Base-by-base conservation (phyloP, 2,797 vertebrate species). In the Sebastes steindachneri region DNA sequence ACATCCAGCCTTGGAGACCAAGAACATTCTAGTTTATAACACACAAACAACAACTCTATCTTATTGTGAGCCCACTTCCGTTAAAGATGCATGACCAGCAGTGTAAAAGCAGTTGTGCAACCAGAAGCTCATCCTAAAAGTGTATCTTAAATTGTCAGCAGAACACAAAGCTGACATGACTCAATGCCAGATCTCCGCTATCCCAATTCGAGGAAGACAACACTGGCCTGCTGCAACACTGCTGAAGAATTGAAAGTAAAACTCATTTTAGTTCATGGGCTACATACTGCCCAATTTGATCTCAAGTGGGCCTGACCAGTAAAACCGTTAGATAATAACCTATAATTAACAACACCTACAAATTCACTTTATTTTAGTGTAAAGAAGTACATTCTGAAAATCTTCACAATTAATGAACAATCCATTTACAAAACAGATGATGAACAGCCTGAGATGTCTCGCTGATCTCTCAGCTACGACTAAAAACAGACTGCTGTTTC, bases 141-240 rank as follows among this genome's bases (percentile, higher is more conserved):
- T 53, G 26, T 3, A 54, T 82, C 9, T 79, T 41, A 75, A 71
- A 60, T 21, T 66, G 71, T 88, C 80, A 89, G 86, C 79, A 88
- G 51, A 83, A 86, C 57, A 76, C 51, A 82, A 74, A 74, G 77
- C 77, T 87, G 83, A 88, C 45, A 25, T 76, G 64, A 72, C 15
- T 75, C 19, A 57, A 45, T 57, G 65, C 29, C 33, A 74, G 62
- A 72, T 23, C 9, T 67, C 21, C 8, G 25, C 51, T 19, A 62
- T 12, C 4, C 12, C 17, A 28, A 4, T 14, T 4, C 0, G 9
- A n/a, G 10, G 21, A 75, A 64, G 25, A n/a, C 64, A 51, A 71
- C 9, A 14, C 21, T 41, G 37, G 31, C 35, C 28, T 2, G 0
- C 68, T 58, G 23, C 23, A 11, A n/a, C 23, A 6, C 12, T 41